phyloP scores from a whole-genome alignment of 2,888 invertebrate genomes.

The Lycophotia porphyrea region DNA sequence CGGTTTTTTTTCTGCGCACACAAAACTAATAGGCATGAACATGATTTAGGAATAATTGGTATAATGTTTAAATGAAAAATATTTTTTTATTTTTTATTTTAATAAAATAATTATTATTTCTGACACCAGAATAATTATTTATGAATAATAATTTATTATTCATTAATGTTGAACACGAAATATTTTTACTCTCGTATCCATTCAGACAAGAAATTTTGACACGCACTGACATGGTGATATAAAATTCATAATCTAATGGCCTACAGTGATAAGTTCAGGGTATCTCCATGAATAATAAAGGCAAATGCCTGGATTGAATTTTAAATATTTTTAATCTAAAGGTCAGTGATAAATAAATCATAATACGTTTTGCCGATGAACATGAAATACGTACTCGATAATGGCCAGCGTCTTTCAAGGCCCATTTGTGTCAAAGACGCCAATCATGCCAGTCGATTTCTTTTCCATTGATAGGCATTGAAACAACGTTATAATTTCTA shows the following conservation, averaged over 20 bases:
- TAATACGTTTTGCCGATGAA: neutral
- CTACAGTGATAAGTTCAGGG: slow-evolving; percentile 32
- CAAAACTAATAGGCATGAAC: neutral
- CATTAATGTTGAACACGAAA: slow-evolving; percentile 11
- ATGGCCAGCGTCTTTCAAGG: neutral
- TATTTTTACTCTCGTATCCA: slow-evolving; percentile 13
- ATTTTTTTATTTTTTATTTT: no score
- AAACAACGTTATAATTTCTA: neutral
- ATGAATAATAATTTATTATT: slow-evolving; percentile 16
- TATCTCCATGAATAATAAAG: slow-evolving; percentile 51
- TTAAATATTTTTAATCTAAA: slow-evolving; percentile 13
- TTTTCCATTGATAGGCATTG: neutral
- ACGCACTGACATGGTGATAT: slow-evolving; percentile 36
- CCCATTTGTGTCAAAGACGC: neutral
- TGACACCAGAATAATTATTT: slow-evolving; percentile 10
- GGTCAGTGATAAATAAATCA: slow-evolving; percentile 15
- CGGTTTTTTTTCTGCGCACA: neutral
- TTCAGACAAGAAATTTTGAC: slow-evolving; percentile 27
- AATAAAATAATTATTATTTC: neutral
- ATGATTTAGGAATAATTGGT: neutral
- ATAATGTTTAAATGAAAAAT: neutral
- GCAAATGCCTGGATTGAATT: slow-evolving; percentile 6
- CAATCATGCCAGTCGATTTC: slow-evolving; percentile 1
- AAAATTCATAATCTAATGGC: slow-evolving; percentile 57
- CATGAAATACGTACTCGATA: neutral